Base-by-base conservation (phyloP, 2,113 vertebrate genomes). In the Natator depressus region DNA sequence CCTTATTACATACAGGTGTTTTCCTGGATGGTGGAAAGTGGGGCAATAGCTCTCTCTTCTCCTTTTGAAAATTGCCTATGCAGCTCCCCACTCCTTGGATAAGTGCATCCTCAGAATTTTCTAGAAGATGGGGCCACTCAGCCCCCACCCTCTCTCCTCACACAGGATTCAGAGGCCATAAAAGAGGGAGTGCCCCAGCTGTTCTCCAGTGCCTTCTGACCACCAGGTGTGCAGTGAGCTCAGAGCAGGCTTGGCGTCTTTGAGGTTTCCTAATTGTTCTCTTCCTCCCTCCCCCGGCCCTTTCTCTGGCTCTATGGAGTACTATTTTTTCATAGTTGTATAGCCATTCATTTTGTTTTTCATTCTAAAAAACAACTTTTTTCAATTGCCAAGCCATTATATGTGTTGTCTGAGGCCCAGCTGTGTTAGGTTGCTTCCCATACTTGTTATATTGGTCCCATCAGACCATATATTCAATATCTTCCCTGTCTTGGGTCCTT, bases 401-500 rank as follows among this genome's bases (percentile, higher is more conserved):
- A 86, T 38, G 55, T 78, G 13, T 85, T 78, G 35, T 53, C 22
- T 88, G 46, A 76, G 87, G 20, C 55, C 82, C 47, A 88, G 55
- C 62, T 89, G 0, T 65, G 65, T 72, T 72, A 55, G 59, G 72
- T 55, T 88, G 8, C 29, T 95, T 91, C 72, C 53, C 84, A 85
- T 14, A 80, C 51, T 95, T 62, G 86, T 92, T 78, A 27, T 46
- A 46, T 46, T 78, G 42, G 42, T 76, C 5, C 42, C 11, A 78
- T 47, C 42, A 27, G 75, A 46, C 10, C 42, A 76, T 46, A 25
- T 46, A 42, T 83, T 85, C 51, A 86, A 0, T 88, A 54, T 57
- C 87, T 90, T 88, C n/a, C 76, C 69, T 88, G 29, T 85, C 50
- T 55, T 94, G 82, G 82, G 59, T 95, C 91, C 76, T 47, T 75